Evolutionary conservation across 2,113 vertebrate species (phyloP).

Genomic region (Leptodactylus fuscus): DNA sequence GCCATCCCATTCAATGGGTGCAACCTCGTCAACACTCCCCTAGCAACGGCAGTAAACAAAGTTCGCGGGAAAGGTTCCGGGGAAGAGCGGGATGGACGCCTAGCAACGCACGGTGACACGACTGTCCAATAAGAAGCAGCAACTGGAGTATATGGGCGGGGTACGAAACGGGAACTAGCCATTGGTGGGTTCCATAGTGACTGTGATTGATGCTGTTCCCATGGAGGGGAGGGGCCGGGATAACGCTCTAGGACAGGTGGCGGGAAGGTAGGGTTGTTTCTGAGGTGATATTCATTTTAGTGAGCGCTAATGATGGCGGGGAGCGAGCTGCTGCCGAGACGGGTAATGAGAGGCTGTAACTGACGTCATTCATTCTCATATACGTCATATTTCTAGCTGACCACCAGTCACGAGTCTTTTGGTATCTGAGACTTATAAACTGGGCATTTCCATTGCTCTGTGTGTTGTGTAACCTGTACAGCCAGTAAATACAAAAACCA

Average conservation of each 20-base stretch:
- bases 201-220: slow-evolving; percentile 2
- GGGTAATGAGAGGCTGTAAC: neutral
- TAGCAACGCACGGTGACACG: neutral
- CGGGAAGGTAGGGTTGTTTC: neutral
- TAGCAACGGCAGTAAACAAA: slow-evolving; percentile 28
- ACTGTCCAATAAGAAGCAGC: neutral
- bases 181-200: neutral
- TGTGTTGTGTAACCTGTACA: too few species aligned
- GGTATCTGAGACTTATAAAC: too few species aligned
- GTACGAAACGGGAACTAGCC: too few species aligned
- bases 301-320: neutral
- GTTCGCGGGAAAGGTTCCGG: slow-evolving; percentile 28
- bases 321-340: neutral
- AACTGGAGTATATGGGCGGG: neutral
- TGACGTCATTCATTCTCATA: neutral
- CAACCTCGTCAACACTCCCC: slow-evolving; percentile 28
- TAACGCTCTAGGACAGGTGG: neutral
- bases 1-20: neutral
- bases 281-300: neutral
- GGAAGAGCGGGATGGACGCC: neutral
- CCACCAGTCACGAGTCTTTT: too few species aligned
- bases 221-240: neutral
- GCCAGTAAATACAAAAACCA: too few species aligned
- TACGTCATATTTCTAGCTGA: too few species aligned
- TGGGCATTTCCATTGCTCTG: too few species aligned